Evolutionary conservation across 2,888 invertebrate species (phyloP), one percentile per base, ranked within the genome.

Genomic region (Amiota mariae): DNA sequence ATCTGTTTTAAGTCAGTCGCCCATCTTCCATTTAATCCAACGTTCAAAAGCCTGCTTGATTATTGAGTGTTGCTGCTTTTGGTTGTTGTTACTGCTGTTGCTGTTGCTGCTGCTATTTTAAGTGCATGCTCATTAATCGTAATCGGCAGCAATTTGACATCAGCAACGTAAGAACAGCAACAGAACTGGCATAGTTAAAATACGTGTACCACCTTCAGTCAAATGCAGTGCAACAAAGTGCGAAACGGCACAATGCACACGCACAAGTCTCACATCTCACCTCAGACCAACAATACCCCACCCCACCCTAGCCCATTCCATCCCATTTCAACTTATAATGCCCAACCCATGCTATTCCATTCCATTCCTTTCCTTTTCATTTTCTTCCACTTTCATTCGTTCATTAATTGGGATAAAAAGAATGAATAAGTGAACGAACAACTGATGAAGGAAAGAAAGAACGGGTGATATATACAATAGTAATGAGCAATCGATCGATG

Each of bases 121-220:
- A 88, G 85, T 85, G 86, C 78, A 83, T 78, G 79, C 84, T 87
- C 88, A 88, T 88, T 88, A 88, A 88, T 88, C 86, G 87, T 82
- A 88, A 88, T 88, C 88, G 87, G 79, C 80, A 79, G 79, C 66
- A 72, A 15, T 66, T 46, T 36, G 48, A 59, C 15, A 20, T 10
- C 57, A 70, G 36, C 46, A 57, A 4, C n/a, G 2, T 13, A 51
- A 51, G n/a, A 51, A 54, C 49, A 54, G 20, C 54, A 15, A 51
- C 11, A 56, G 12, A 56, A 36, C 36, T 6, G 36, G 79, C 66
- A 72, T 46, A 18, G 54, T 46, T 11, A 8, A 11, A n/a, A 15
- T 11, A 36, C 20, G 20, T 24, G 24, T 24, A 24, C 24, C 24
- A 24, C 24, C 24, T 24, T 24, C 24, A 24, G 24, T 24, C 24